A percentile compares a stretch with the other conserved stretches of the same genome.
Conservation (phyloP, 2,797 vertebrate species). For the Centroberyx gerrardi region DNA sequence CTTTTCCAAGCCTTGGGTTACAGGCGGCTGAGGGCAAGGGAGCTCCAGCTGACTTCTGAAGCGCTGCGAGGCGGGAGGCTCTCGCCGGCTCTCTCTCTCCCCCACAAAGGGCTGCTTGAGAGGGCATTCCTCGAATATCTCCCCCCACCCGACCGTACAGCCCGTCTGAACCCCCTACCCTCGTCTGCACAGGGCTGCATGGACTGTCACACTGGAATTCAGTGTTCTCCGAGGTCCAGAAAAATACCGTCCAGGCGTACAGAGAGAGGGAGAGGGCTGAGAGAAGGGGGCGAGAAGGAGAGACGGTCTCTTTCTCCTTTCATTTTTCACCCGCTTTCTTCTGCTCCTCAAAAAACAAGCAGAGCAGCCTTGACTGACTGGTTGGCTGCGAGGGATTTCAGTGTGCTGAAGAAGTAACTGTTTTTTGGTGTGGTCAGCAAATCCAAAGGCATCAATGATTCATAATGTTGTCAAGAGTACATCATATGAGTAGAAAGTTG, state of each 20-base stretch:
- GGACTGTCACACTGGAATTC: constrained; percentile 63
- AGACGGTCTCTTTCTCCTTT: constrained; percentile 21
- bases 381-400: constrained; percentile 50
- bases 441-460: constrained; percentile 82
- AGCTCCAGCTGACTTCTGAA: constrained; percentile 61
- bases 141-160: constrained; percentile 35
- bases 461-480: constrained; percentile 76
- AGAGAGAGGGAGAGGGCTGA: constrained; percentile 43
- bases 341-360: constrained; percentile 52
- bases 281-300: constrained; percentile 7
- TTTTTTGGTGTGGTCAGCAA: constrained; percentile 78
- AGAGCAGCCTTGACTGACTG: constrained; percentile 40
- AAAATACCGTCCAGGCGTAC: constrained; percentile 54
- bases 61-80: constrained; percentile 47
- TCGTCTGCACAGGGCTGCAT: constrained; percentile 17
- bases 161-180: constrained; percentile 29
- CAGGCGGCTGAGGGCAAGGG: constrained; percentile 53
- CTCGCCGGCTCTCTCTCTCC: constrained; percentile 40
- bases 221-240: constrained; percentile 47
- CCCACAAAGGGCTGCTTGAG: constrained; percentile 71
- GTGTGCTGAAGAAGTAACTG: constrained; percentile 41
- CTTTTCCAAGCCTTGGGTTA: constrained; percentile 72
- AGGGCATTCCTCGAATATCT: constrained; percentile 81
- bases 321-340: constrained; percentile 26
- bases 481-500: constrained; percentile 63